A percentile compares a stretch with the other conserved stretches of the same genome.
Evolutionary conservation across 2,113 vertebrate genomes (phyloP).

Genomic region (Xiphorhynchus elegans): DNA sequence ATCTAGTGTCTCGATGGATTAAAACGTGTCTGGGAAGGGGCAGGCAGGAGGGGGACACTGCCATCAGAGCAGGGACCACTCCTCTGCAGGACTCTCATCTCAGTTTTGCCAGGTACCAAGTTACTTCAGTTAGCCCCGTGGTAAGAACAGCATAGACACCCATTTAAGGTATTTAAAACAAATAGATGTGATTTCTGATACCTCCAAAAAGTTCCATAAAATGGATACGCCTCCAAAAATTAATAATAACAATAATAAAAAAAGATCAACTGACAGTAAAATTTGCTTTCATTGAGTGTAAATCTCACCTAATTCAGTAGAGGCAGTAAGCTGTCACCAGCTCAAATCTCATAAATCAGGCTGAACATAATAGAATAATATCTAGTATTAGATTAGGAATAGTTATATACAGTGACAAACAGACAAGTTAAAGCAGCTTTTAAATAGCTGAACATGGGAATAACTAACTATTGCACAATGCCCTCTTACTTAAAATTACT

Average conservation of each 20-base stretch:
- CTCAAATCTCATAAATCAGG: constrained; percentile 72
- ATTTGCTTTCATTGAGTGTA: constrained; percentile 66
- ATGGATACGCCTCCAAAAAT: not conserved
- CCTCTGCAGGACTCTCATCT: constrained; percentile 9
- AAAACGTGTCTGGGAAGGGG: constrained; percentile 45
- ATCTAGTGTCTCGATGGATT: constrained; percentile 64
- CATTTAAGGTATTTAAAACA: not conserved
- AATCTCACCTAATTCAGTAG: constrained; percentile 73
- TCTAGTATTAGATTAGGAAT: constrained; percentile 79
- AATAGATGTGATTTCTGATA: not conserved
- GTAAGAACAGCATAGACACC: not conserved
- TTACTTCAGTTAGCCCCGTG: constrained; percentile 20
- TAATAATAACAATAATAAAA: not conserved
- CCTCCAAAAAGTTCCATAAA: constrained; percentile 17
- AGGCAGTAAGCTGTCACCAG: constrained; percentile 77
- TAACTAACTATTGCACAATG: constrained; percentile 87
- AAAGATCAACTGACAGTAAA: constrained; percentile 23
- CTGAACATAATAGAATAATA: constrained; percentile 74
- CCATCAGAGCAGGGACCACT: constrained; percentile 36
- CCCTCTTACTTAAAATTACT: constrained; percentile 80
- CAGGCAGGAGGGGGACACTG: constrained; percentile 14
- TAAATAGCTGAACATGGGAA: constrained; percentile 79
- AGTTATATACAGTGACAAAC: constrained; percentile 82
- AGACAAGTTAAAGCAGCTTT: constrained; percentile 82
- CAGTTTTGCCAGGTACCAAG: constrained; percentile 46